A percentile compares a stretch with the other conserved stretches of the same genome.
These are phyloP conservation scores for Hassar affinis DNA, from an alignment of 2,113 vertebrate species.

Conservation along the genomic window DNA sequence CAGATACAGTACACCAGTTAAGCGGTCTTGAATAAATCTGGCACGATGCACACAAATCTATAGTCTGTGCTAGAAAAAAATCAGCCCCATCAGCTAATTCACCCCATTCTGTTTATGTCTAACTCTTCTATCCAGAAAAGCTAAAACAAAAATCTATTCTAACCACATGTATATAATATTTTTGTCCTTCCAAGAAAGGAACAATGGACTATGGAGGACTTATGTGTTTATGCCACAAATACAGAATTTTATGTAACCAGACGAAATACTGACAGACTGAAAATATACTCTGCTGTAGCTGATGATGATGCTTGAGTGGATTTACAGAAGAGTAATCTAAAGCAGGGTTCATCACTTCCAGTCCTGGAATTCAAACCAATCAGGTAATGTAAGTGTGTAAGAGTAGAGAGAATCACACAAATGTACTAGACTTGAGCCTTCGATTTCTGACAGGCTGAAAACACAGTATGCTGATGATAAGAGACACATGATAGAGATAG, in stretches of 20 bases:
- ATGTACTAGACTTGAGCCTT: constrained; percentile 4
- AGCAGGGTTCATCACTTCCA: background rate
- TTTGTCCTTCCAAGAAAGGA: too few relatives aligned
- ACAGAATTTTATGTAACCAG: background rate
- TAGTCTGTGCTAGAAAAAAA: background rate
- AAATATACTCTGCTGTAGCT: background rate
- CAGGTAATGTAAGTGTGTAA: background rate
- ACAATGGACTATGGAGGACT: background rate
- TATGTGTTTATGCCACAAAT: background rate
- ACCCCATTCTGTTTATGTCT: background rate
- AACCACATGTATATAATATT: too few relatives aligned
- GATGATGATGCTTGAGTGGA: background rate
- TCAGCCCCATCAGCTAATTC: background rate
- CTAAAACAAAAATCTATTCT: background rate
- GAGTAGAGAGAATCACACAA: background rate
- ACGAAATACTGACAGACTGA: background rate
- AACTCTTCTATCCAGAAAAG: background rate
- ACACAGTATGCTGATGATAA: background rate
- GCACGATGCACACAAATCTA: background rate
- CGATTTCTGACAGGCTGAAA: background rate
- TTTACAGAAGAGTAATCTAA: background rate
- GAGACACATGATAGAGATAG: constrained; percentile 22
- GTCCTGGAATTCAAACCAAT: background rate
- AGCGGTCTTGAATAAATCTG: background rate
- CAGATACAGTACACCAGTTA: too few relatives aligned